phyloP scores from a whole-genome alignment of 2,797 vertebrate genomes.

The Danio jaintianensis region DNA sequence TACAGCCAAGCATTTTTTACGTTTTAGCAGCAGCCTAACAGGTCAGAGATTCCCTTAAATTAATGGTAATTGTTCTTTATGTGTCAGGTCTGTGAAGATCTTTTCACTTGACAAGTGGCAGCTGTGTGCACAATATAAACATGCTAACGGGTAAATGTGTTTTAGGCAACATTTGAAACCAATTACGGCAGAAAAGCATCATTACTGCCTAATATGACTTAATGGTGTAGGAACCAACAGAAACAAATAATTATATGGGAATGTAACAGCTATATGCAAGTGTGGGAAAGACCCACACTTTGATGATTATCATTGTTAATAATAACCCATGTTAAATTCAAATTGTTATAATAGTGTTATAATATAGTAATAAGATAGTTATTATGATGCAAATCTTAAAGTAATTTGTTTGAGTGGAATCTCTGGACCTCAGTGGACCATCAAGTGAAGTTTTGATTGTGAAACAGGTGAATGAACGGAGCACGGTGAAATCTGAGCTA shows the following conservation, averaged over 20 bases:
- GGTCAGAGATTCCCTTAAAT: constrained; percentile 46
- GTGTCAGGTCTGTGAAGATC: constrained; percentile 51
- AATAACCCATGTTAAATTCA: not conserved
- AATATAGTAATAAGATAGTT: constrained; percentile 4
- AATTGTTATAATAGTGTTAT: not conserved
- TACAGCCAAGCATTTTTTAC: constrained; percentile 24
- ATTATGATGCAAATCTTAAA: not conserved
- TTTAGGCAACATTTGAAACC: constrained; percentile 53
- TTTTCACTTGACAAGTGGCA: constrained; percentile 49
- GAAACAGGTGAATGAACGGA: constrained; percentile 25
- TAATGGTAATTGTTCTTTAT: constrained; percentile 47
- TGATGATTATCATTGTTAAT: not conserved
- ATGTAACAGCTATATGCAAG: not conserved
- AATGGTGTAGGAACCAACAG: not conserved
- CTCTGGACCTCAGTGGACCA: constrained; percentile 23
- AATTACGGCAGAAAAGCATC: constrained; percentile 33
- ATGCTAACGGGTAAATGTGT: constrained; percentile 47
- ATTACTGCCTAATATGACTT: constrained; percentile 8
- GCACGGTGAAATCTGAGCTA: constrained; percentile 37
- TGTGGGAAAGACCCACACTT: not conserved
- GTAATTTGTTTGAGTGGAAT: not conserved
- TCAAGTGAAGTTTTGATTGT: constrained; percentile 38
- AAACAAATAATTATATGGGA: constrained; percentile 15
- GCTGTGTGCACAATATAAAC: constrained; percentile 49
- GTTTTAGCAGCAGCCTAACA: constrained; percentile 30